phyloP scores from a whole-genome alignment of 2,113 vertebrate species.

The Hippotragus niger region DNA sequence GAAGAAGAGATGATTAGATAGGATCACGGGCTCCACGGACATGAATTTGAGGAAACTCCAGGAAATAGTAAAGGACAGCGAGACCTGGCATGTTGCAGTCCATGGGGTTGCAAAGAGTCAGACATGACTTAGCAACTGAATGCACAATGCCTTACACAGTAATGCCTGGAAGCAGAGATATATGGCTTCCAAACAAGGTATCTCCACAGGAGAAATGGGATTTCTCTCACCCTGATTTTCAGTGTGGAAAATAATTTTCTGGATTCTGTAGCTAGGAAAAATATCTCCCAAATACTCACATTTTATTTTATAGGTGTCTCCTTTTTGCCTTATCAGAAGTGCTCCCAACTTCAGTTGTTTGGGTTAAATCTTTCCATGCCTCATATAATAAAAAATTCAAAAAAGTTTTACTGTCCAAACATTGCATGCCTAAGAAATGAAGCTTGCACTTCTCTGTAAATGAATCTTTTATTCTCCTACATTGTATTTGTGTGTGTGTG shows the following conservation, averaged over 20 bases:
- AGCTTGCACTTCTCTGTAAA: not conserved
- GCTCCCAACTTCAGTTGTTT: not conserved
- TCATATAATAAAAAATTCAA: not conserved
- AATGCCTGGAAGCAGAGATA: not conserved
- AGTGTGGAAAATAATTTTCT: not conserved
- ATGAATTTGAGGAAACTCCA: not conserved
- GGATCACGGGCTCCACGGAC: not conserved
- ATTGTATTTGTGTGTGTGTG: not conserved
- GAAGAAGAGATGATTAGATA: not conserved
- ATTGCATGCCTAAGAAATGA: not conserved
- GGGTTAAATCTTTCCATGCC: not conserved
- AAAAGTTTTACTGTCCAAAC: slow-evolving; percentile 1
- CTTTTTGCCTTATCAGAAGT: not conserved
- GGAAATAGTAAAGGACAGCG: not conserved
- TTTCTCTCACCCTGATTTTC: not conserved
- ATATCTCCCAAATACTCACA: not conserved
- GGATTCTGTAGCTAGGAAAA: not conserved
- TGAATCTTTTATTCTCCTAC: slow-evolving; percentile 19
- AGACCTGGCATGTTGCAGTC: not conserved
- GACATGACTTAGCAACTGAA: not conserved
- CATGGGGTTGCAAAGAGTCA: not conserved
- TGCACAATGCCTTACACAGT: not conserved
- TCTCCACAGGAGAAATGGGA: not conserved
- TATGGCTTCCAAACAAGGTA: not conserved
- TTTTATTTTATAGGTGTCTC: not conserved